Evolutionary conservation across 2,797 vertebrate genomes (phyloP).

Genomic region (Acestrorhynchus altus): DNA sequence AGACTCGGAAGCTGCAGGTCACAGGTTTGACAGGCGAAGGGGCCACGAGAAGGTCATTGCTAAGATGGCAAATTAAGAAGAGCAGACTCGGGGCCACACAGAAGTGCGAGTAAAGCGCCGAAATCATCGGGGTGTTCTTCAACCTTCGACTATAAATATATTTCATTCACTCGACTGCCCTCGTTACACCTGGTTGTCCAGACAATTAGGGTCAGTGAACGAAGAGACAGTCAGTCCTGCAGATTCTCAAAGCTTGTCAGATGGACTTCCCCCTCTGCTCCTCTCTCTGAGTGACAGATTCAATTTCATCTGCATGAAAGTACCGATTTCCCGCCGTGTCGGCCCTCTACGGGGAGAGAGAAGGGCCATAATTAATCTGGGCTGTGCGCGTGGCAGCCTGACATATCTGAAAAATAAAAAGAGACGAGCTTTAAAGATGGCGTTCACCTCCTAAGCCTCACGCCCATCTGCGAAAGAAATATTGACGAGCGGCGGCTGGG

Average conservation of each 20-base stretch:
- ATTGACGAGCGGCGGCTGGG: not conserved
- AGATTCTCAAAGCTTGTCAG: not conserved
- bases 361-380: slow-evolving; percentile 79
- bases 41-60: no score
- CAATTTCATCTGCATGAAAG: slow-evolving; percentile 42
- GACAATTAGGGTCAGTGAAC: not conserved
- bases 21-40: no score
- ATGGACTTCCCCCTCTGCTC: slow-evolving; percentile 36
- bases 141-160: no score
- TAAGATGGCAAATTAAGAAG: no score
- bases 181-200: not conserved
- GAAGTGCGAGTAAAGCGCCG: no score
- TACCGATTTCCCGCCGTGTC: slow-evolving; percentile 19
- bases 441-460: slow-evolving; percentile 61
- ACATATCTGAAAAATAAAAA: slow-evolving; percentile 71
- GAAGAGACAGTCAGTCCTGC: not conserved
- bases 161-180: not conserved
- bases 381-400: slow-evolving; percentile 71
- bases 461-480: slow-evolving; percentile 65
- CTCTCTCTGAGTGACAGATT: slow-evolving; percentile 29
- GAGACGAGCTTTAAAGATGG: slow-evolving; percentile 53
- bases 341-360: slow-evolving; percentile 39
- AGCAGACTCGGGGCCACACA: no score
- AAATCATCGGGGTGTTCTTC: no score
- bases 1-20: no score